These are phyloP conservation scores for Anhinga rufa DNA, from an alignment of 2,113 vertebrate species.

Conservation along the genomic window DNA sequence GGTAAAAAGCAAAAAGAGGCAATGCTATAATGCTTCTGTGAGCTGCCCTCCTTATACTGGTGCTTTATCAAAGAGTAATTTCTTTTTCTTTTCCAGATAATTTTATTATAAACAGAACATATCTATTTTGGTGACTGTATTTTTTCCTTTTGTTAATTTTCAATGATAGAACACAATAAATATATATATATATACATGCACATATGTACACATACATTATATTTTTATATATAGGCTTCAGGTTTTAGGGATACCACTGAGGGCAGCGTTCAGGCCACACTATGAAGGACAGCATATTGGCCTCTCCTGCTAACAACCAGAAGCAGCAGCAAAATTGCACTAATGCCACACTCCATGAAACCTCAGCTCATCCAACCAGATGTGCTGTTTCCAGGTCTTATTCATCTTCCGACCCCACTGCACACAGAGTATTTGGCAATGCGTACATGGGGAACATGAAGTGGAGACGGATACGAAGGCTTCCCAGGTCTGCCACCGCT, in stretches of 20 bases:
- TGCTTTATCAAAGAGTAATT: background rate
- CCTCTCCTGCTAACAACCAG: background rate
- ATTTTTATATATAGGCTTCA: background rate
- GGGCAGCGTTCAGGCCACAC: background rate
- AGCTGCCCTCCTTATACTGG: background rate
- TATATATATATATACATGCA: background rate
- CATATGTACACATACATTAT: background rate
- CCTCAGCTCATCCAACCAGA: background rate
- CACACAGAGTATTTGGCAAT: background rate
- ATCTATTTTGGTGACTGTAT: background rate
- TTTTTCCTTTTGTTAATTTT: background rate
- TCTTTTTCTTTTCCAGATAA: background rate
- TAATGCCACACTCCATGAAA: background rate
- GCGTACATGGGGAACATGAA: rapidly evolving
- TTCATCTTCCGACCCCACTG: background rate
- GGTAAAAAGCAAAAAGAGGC: background rate
- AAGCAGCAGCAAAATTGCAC: background rate
- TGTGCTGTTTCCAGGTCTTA: background rate
- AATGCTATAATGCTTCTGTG: background rate
- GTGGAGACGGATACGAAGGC: background rate
- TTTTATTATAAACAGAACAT: background rate
- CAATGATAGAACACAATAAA: background rate
- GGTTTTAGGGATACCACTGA: background rate
- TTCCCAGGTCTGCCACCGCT: background rate
- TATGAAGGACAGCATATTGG: background rate